Evolutionary conservation across 2,888 invertebrate species (phyloP).

Genomic region (Andrena minutula): DNA sequence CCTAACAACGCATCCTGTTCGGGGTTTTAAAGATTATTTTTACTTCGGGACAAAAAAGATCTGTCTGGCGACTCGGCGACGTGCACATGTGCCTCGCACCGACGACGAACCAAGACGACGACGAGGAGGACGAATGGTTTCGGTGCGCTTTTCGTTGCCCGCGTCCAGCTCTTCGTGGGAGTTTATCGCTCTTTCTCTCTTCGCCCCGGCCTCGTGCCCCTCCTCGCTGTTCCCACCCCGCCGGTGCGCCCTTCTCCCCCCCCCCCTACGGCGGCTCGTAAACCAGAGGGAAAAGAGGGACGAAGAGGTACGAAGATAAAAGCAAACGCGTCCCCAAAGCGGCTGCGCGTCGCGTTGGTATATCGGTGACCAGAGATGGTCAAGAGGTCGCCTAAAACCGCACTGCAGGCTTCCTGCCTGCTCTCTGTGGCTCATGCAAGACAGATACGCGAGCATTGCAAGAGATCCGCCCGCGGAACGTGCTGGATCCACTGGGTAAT

Average conservation of each 20-base stretch:
- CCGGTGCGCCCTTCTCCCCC: not conserved
- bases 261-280: slow-evolving; percentile 21
- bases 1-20: slow-evolving; percentile 84
- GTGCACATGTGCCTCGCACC: slow-evolving; percentile 79
- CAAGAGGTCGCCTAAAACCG: slow-evolving; percentile 64
- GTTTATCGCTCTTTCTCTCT: slow-evolving; percentile 63
- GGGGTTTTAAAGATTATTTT: slow-evolving; percentile 85
- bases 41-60: slow-evolving; percentile 84
- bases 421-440: not conserved
- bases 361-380: slow-evolving; percentile 71
- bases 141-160: slow-evolving; percentile 67
- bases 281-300: slow-evolving; percentile 43
- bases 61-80: slow-evolving; percentile 83
- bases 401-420: slow-evolving; percentile 37
- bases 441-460: not conserved
- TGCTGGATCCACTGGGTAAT: slow-evolving; percentile 17
- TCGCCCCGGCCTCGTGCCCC: slow-evolving; percentile 18
- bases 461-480: not conserved
- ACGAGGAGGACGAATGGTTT: slow-evolving; percentile 67
- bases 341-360: slow-evolving; percentile 64
- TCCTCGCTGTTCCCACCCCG: slow-evolving; percentile 10
- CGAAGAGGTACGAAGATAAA: slow-evolving; percentile 61
- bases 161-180: slow-evolving; percentile 76
- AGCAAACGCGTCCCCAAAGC: slow-evolving; percentile 61
- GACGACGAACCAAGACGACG: slow-evolving; percentile 58